These are phyloP conservation scores for Ctena decussata DNA, from an alignment of 2,888 invertebrate genomes.

Conservation along the genomic window DNA sequence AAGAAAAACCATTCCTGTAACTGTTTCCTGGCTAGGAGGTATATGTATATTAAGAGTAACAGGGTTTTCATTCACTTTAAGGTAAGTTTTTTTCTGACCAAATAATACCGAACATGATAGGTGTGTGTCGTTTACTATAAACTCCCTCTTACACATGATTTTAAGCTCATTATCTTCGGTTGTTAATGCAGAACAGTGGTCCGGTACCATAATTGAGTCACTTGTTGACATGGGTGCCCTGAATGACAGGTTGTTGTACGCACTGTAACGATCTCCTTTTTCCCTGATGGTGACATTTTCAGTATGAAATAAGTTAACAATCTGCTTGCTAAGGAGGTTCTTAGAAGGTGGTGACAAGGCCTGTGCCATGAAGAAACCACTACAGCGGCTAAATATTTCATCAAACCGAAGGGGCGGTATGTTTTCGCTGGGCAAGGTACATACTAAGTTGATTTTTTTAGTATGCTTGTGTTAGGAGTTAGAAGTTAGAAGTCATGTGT, in stretches of 20 bases:
- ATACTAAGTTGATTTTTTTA: not conserved
- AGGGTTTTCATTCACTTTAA: not conserved
- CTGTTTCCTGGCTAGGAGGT: not conserved
- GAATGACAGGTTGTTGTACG: not conserved
- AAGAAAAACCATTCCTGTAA: not conserved
- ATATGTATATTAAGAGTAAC: not conserved
- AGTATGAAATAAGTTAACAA: not conserved
- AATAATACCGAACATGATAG: not conserved
- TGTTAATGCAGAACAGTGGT: not conserved
- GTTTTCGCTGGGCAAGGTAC: not conserved
- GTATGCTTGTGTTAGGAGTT: not conserved
- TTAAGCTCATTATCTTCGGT: not conserved
- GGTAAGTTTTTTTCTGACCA: not conserved
- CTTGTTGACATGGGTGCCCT: not conserved
- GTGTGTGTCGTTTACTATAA: not conserved
- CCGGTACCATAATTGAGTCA: not conserved
- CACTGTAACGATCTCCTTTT: not conserved
- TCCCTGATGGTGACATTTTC: not conserved
- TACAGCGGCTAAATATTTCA: not conserved
- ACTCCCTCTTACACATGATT: not conserved
- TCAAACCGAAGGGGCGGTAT: not conserved
- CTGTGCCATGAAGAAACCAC: not conserved
- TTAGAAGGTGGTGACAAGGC: not conserved
- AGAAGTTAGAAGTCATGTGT: no score
- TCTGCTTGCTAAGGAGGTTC: not conserved